Evolutionary conservation across 2,113 vertebrate species (phyloP).

Genomic region (Trinectes maculatus): DNA sequence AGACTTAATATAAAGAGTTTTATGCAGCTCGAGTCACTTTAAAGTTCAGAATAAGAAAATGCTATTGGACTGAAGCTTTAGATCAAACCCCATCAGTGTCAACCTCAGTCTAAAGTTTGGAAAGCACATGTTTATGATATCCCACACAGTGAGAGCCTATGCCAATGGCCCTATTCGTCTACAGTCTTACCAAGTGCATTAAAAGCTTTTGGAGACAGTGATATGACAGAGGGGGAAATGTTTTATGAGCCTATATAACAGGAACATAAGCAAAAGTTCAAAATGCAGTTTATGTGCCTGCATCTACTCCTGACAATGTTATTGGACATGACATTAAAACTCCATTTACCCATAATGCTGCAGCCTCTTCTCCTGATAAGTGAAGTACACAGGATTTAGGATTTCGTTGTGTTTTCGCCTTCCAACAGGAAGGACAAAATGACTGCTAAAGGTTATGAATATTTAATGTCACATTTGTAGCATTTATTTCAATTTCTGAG

Average conservation of each 20-base stretch:
- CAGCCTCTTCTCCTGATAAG: slow-evolving; percentile 13
- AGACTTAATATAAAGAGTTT: neutral
- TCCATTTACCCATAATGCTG: neutral
- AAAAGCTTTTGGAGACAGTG: slow-evolving; percentile 28
- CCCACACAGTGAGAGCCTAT: neutral
- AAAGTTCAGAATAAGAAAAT: slow-evolving; percentile 15
- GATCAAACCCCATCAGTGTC: slow-evolving; percentile 38
- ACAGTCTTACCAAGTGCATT: slow-evolving; percentile 27
- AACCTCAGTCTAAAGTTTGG: slow-evolving; percentile 37
- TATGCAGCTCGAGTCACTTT: slow-evolving; percentile 10
- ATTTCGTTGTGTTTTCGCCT: slow-evolving; percentile 25
- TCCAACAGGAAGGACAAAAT: slow-evolving; percentile 14
- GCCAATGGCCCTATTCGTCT: slow-evolving; percentile 12
- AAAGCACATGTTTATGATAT: slow-evolving; percentile 34
- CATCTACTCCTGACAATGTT: neutral
- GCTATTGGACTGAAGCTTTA: slow-evolving; percentile 25
- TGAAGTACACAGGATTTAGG: slow-evolving; percentile 28
- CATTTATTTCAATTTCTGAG: slow-evolving; percentile 61
- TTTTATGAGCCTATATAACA: neutral
- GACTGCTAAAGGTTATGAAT: slow-evolving; percentile 48
- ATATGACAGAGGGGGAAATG: slow-evolving; percentile 27
- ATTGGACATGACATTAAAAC: neutral
- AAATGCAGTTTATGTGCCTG: slow-evolving; percentile 3
- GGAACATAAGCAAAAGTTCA: slow-evolving; percentile 15
- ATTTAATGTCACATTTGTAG: slow-evolving; percentile 58